phyloP scores from a whole-genome alignment of 2,888 invertebrate species.

The Notodonta ziczac region DNA sequence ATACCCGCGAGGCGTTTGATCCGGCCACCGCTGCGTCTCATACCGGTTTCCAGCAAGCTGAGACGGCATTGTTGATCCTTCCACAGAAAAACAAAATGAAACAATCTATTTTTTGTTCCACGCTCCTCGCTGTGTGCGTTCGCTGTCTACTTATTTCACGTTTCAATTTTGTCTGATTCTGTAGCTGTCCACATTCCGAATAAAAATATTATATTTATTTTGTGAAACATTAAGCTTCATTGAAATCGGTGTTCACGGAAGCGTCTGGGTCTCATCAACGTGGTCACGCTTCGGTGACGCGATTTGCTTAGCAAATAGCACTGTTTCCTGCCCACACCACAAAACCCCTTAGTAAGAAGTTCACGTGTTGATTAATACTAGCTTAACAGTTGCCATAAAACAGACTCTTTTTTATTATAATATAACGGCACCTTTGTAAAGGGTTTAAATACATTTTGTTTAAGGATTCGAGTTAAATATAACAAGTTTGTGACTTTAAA shows the following conservation, averaged over 20 bases:
- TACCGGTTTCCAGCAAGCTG: constrained; percentile 76
- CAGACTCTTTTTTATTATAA: not conserved
- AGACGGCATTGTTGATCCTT: constrained; percentile 76
- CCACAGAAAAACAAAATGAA: constrained; percentile 77
- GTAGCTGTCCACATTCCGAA: not conserved
- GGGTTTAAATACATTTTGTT: too few species aligned
- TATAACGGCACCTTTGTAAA: not conserved
- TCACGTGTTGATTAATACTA: constrained; percentile 29
- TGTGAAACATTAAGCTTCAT: constrained; percentile 35
- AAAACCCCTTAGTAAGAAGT: constrained; percentile 33
- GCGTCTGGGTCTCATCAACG: constrained; percentile 51
- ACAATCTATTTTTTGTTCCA: constrained; percentile 66
- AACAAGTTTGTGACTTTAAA: not conserved
- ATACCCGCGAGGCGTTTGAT: constrained; percentile 65
- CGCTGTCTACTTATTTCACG: constrained; percentile 50
- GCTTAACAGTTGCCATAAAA: constrained; percentile 2
- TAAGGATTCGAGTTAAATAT: too few species aligned
- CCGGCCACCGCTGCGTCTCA: constrained; percentile 61
- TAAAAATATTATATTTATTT: constrained; percentile 18
- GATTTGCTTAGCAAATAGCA: constrained; percentile 68
- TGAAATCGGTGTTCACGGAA: constrained; percentile 57
- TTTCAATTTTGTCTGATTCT: constrained; percentile 34
- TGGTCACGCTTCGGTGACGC: constrained; percentile 67
- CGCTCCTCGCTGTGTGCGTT: constrained; percentile 42
- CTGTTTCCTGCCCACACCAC: constrained; percentile 53